Evolutionary conservation across 1,140 invertebrate species (phyloP).

Genomic region (Reticulitermes speratus): DNA sequence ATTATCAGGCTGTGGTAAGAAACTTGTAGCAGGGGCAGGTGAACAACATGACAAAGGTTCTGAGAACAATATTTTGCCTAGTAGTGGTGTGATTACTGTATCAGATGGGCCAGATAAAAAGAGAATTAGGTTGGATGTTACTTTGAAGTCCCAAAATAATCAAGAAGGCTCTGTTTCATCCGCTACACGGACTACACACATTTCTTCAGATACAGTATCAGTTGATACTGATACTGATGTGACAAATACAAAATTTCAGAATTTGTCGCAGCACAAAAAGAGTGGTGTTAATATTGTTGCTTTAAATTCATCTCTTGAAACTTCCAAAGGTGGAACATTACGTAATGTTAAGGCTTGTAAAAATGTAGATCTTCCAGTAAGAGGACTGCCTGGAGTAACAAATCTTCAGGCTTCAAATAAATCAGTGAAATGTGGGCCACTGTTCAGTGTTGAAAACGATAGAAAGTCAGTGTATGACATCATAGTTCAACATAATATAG

Average conservation of each 20-base stretch:
- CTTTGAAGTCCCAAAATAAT: not conserved
- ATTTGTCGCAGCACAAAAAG: not conserved
- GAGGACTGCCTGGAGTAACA: not conserved
- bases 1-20: not conserved
- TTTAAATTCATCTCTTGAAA: not conserved
- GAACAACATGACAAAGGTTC: not conserved
- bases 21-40: not conserved
- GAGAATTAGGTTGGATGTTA: not conserved
- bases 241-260: not conserved
- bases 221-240: not conserved
- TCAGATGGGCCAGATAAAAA: not conserved
- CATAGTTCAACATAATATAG: conserved; percentile 10
- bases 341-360: not conserved
- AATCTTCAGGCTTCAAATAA: not conserved
- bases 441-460: not conserved
- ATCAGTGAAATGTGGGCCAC: not conserved
- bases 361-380: not conserved
- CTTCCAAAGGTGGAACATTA: not conserved
- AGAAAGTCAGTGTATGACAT: not conserved
- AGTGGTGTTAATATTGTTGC: not conserved
- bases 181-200: not conserved
- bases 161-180: not conserved
- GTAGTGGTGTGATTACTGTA: not conserved
- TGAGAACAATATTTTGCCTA: no score
- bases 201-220: not conserved